Conservation (phyloP, 2,797 vertebrate genomes). For the Podargus strigoides region DNA sequence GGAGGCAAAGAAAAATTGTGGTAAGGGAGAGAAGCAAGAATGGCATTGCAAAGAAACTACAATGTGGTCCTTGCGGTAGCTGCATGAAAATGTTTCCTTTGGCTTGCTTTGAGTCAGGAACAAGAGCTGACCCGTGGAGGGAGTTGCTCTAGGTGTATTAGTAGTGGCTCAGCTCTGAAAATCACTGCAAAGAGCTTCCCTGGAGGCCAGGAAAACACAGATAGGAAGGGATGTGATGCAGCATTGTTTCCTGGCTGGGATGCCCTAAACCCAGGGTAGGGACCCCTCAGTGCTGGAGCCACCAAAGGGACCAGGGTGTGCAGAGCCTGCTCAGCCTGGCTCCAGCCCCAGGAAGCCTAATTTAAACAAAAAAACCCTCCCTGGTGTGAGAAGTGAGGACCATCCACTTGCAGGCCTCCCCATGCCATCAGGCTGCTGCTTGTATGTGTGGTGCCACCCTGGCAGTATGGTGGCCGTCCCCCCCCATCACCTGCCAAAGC, state of each 20-base stretch:
- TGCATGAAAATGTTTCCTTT: neutral
- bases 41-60: neutral
- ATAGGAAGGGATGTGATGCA: neutral
- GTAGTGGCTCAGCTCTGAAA: neutral
- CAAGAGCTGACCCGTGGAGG: accelerated
- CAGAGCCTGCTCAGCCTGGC: neutral
- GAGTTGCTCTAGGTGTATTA: neutral
- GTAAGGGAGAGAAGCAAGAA: neutral
- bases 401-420: accelerated
- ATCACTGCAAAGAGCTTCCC: neutral
- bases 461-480: neutral
- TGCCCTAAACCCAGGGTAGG: neutral
- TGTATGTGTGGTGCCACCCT: neutral
- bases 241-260: accelerated
- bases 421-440: neutral
- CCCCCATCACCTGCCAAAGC: neutral
- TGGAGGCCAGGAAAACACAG: neutral
- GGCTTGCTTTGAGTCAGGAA: neutral
- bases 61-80: neutral
- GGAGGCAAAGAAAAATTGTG: neutral
- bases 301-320: neutral
- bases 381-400: neutral
- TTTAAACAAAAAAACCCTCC: neutral
- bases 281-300: neutral
- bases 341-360: neutral